phyloP scores from a whole-genome alignment of 2,888 invertebrate species.

The Ormyrus thymus region DNA sequence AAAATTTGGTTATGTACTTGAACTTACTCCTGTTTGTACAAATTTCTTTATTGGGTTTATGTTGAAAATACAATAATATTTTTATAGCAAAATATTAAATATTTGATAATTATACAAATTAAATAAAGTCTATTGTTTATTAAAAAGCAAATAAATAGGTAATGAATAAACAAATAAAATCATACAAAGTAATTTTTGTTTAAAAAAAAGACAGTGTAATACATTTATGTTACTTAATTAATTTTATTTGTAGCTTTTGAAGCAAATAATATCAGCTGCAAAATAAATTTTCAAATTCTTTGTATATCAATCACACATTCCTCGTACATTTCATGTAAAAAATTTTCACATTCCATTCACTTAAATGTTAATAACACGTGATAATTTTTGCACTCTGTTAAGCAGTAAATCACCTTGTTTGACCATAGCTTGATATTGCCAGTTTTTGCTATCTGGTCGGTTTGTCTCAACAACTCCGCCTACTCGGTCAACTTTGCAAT shows the following conservation, averaged over 20 bases:
- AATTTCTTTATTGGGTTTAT: too few relatives aligned
- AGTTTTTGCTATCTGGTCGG: conserved; percentile 92
- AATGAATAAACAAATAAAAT: too few relatives aligned
- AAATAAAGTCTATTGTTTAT: too few relatives aligned
- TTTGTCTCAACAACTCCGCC: conserved; percentile 97
- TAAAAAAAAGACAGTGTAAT: too few relatives aligned
- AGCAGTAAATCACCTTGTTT: conserved; percentile 98
- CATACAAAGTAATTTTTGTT: too few relatives aligned
- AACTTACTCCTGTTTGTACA: too few relatives aligned
- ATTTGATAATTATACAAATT: too few relatives aligned
- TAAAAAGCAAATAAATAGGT: too few relatives aligned
- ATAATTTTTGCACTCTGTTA: conserved; percentile 98
- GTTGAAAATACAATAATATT: too few relatives aligned
- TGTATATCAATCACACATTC: conserved; percentile 12
- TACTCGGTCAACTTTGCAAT: conserved; percentile 98
- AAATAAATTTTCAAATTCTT: conserved; percentile 37
- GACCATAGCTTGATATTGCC: conserved; percentile 96
- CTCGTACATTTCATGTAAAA: conserved; percentile 23
- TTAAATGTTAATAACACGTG: conserved; percentile 99
- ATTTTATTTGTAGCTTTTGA: background rate
- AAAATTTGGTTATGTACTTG: too few relatives aligned
- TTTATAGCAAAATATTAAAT: too few relatives aligned
- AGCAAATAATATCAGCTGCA: conserved; percentile 21
- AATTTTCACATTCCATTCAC: background rate
- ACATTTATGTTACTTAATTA: background rate